These are phyloP conservation scores for Pangasius larnaudii DNA, from an alignment of 2,797 vertebrate genomes.

Conservation along the genomic window DNA sequence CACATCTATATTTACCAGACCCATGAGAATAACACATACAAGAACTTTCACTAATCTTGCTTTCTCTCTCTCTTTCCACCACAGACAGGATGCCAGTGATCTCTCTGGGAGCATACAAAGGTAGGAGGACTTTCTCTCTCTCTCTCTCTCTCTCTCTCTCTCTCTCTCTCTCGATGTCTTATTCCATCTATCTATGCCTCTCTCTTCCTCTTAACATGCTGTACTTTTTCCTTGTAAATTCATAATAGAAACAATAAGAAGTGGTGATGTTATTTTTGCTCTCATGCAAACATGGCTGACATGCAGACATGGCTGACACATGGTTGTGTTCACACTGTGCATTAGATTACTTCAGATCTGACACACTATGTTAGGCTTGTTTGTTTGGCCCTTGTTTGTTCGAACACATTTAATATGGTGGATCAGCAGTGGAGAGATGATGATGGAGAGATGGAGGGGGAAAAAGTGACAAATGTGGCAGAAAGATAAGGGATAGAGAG, in stretches of 20 bases:
- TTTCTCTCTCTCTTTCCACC: conserved; percentile 56
- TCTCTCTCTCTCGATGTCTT: neutral
- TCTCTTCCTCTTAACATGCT: neutral
- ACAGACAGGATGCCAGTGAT: conserved; percentile 81
- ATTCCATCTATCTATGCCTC: neutral
- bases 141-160: neutral
- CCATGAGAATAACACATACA: conserved; percentile 4
- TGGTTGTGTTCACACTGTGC: neutral
- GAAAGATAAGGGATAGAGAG: neutral
- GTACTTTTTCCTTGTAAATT: neutral
- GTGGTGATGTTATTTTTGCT: neutral
- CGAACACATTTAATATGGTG: neutral
- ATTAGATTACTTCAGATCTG: conserved; percentile 5
- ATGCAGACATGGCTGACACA: neutral
- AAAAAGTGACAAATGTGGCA: neutral
- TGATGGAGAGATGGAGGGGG: neutral
- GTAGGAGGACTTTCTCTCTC: conserved; percentile 55
- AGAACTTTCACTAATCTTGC: conserved; percentile 26
- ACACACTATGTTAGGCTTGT: conserved; percentile 1
- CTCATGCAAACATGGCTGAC: conserved; percentile 12
- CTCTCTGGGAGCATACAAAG: conserved; percentile 82
- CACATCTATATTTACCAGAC: conserved; percentile 16
- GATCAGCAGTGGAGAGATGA: conserved; percentile 4
- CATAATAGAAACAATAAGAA: neutral
- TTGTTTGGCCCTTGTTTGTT: conserved; percentile 2